Conservation (phyloP, 2,797 vertebrate genomes). For the Cichlasoma orientale region DNA sequence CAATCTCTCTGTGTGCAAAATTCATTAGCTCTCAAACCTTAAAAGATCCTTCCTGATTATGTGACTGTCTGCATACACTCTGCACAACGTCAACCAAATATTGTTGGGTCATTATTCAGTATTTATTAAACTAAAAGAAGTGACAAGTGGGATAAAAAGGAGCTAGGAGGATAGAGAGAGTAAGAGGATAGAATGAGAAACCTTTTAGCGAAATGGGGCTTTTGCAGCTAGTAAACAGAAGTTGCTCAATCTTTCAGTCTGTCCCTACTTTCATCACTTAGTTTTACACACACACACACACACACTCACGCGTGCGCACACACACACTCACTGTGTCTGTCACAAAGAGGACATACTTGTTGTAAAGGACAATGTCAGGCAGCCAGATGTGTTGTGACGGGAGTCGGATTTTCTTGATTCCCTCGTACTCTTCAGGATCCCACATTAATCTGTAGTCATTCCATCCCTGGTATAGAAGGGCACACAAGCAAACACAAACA, state of each 20-base stretch:
- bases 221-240: slow-evolving; percentile 3
- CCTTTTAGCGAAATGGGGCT: slow-evolving; percentile 23
- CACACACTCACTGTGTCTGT: background rate
- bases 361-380: slow-evolving; percentile 87
- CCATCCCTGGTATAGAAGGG: slow-evolving; percentile 74
- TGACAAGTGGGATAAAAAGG: background rate
- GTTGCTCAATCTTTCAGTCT: background rate
- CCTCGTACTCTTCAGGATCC: slow-evolving; percentile 84
- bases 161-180: slow-evolving; percentile 18
- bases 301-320: too few species aligned
- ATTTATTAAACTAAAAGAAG: slow-evolving; percentile 9
- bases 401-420: slow-evolving; percentile 84
- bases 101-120: slow-evolving; percentile 10
- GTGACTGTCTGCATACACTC: background rate
- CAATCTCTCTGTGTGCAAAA: background rate
- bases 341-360: slow-evolving; percentile 76
- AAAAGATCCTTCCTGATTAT: slow-evolving; percentile 1
- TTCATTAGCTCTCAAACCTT: background rate
- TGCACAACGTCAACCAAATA: background rate
- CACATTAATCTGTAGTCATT: slow-evolving; percentile 85
- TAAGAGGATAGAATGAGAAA: slow-evolving; percentile 31
- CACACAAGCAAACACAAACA: background rate
- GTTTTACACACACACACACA: slow-evolving; percentile 4
- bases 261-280: slow-evolving; percentile 26
- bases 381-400: slow-evolving; percentile 86